These are phyloP conservation scores for Dufourea novaeangliae DNA, from an alignment of 1,140 invertebrate genomes.

Conservation along the genomic window DNA sequence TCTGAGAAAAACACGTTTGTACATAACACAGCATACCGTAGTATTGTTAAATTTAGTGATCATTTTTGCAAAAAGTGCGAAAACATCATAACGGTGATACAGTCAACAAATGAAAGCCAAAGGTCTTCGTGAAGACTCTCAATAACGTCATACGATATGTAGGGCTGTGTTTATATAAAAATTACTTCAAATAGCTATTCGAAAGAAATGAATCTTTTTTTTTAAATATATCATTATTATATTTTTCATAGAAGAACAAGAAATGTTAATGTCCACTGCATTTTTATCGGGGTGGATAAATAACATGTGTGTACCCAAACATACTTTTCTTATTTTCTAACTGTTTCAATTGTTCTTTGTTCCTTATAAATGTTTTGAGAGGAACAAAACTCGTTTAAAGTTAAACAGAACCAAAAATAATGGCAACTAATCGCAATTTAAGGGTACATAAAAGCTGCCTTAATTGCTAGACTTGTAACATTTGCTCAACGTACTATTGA, in stretches of 20 bases:
- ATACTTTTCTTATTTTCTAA: slow-evolving; percentile 23
- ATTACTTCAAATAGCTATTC: slow-evolving; percentile 49
- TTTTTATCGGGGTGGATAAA: slow-evolving; percentile 13
- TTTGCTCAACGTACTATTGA: slow-evolving; percentile 61
- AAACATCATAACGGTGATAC: slow-evolving; percentile 36
- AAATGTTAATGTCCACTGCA: slow-evolving; percentile 20
- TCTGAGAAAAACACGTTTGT: slow-evolving; percentile 35
- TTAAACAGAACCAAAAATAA: background rate
- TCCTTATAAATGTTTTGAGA: slow-evolving; percentile 11
- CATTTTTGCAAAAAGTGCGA: slow-evolving; percentile 32
- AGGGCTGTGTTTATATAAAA: slow-evolving; percentile 62
- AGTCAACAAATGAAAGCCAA: slow-evolving; percentile 54
- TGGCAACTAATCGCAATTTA: slow-evolving; percentile 21
- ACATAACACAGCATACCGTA: slow-evolving; percentile 47
- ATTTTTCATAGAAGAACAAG: slow-evolving; percentile 15
- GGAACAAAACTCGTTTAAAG: slow-evolving; percentile 2
- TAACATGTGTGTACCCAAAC: background rate
- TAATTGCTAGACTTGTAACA: slow-evolving; percentile 56
- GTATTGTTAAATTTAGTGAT: slow-evolving; percentile 73
- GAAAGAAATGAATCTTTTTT: slow-evolving; percentile 24
- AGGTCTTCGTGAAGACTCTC: slow-evolving; percentile 55
- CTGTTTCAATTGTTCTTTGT: slow-evolving; percentile 1
- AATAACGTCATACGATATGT: slow-evolving; percentile 48
- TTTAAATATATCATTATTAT: slow-evolving; percentile 10
- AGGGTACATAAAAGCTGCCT: slow-evolving; percentile 55